phyloP scores from a whole-genome alignment of 2,113 vertebrate species.

The Hipposideros armiger region DNA sequence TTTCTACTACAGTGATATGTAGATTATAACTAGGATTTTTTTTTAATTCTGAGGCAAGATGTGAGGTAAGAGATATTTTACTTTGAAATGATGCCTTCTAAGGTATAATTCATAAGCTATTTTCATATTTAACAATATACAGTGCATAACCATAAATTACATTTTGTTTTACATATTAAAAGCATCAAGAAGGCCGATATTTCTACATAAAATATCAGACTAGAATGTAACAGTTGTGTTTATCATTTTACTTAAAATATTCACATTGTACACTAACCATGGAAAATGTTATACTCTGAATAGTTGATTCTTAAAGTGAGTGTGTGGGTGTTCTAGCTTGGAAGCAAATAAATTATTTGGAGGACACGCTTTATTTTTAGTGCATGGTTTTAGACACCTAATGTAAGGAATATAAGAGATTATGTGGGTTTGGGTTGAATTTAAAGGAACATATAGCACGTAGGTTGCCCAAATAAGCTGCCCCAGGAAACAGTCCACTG shows the following conservation, averaged over 20 bases:
- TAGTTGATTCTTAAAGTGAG: background rate
- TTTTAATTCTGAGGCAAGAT: background rate
- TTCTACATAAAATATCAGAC: background rate
- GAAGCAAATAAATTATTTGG: background rate
- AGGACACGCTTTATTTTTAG: background rate
- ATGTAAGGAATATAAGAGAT: background rate
- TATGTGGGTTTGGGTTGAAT: background rate
- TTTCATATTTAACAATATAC: background rate
- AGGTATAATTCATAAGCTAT: background rate
- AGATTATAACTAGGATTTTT: conserved; percentile 21
- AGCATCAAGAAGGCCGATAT: background rate
- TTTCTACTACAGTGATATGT: background rate
- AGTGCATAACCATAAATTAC: background rate
- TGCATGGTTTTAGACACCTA: background rate
- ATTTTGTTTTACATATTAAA: conserved; percentile 5
- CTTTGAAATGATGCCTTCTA: background rate
- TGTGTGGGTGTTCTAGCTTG: background rate
- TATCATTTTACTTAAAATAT: background rate
- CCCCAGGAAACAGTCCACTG: background rate
- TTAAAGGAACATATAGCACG: background rate
- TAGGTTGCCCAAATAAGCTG: background rate
- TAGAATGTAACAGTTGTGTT: background rate
- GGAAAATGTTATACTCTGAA: background rate
- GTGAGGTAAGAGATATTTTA: background rate
- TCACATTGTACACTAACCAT: background rate